Evolutionary conservation across 1,140 invertebrate genomes (phyloP).

Genomic region (Drosophila melanogaster): DNA sequence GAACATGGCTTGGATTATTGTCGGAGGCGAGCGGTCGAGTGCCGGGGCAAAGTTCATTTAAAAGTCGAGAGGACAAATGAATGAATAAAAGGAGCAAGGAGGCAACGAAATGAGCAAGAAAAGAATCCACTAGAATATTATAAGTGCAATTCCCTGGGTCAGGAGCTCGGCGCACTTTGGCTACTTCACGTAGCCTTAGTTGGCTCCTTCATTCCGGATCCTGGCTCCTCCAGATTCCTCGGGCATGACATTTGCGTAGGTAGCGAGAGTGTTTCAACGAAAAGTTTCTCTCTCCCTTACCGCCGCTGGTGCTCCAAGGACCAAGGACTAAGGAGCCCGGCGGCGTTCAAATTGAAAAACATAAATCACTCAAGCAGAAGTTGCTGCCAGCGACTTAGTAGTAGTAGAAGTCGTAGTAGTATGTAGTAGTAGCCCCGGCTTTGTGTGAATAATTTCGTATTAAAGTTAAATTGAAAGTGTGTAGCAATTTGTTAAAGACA

Average conservation of each 20-base stretch:
- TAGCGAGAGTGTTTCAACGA: conserved; percentile 39
- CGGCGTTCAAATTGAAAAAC: conserved; percentile 72
- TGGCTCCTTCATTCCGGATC: conserved; percentile 23
- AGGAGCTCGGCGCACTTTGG: conserved; percentile 17
- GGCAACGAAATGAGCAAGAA: conserved; percentile 45
- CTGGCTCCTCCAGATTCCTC: conserved; percentile 20
- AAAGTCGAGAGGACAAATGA: conserved; percentile 79
- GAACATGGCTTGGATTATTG: conserved; percentile 17
- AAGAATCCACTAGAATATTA: conserved; percentile 24
- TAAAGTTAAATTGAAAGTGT: conserved; percentile 80
- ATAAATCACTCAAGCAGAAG: conserved; percentile 82
- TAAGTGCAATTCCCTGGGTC: conserved; percentile 65
- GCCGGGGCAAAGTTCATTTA: conserved; percentile 72
- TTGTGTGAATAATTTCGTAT: conserved; percentile 75
- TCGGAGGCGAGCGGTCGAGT: conserved; percentile 33
- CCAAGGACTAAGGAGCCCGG: conserved; percentile 18
- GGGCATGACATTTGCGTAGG: conserved; percentile 54
- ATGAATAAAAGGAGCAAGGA: conserved; percentile 70
- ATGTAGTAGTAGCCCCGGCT: conserved; percentile 15
- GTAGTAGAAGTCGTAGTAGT: conserved; percentile 12
- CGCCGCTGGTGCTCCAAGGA: background rate
- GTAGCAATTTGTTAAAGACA: conserved; percentile 81
- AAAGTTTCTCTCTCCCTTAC: conserved; percentile 34
- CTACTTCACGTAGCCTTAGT: conserved; percentile 11
- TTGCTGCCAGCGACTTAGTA: conserved; percentile 43